Evolutionary conservation across 2,113 vertebrate genomes (phyloP).

Genomic region (Tupaia chinensis): DNA sequence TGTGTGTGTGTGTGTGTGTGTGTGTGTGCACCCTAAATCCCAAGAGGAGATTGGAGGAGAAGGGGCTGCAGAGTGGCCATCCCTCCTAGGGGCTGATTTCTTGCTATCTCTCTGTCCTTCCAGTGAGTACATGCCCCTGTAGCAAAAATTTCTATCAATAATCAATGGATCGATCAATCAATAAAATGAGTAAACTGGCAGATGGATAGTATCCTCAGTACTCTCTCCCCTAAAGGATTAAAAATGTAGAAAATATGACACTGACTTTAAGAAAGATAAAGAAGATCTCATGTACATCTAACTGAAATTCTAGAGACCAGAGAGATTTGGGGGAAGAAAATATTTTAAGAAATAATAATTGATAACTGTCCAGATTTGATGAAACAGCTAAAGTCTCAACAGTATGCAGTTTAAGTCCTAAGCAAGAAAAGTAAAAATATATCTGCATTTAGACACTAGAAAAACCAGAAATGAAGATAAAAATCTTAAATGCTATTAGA

Average conservation of each 20-base stretch:
- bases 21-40: too few species aligned
- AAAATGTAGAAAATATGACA: not conserved
- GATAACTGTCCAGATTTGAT: not conserved
- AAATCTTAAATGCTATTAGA: not conserved
- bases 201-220: not conserved
- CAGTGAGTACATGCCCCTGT: too few species aligned
- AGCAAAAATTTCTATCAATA: too few species aligned
- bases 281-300: not conserved
- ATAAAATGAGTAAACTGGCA: not conserved
- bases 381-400: not conserved
- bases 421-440: not conserved
- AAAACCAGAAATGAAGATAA: constrained; percentile 5
- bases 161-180: too few species aligned
- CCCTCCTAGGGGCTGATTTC: too few species aligned
- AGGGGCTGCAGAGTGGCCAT: too few species aligned
- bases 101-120: too few species aligned
- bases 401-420: not conserved
- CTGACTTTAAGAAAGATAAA: not conserved
- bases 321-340: not conserved
- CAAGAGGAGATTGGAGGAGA: too few species aligned
- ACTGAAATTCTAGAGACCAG: not conserved
- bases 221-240: not conserved
- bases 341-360: not conserved
- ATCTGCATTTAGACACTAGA: not conserved
- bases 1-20: too few species aligned